phyloP scores from a whole-genome alignment of 2,113 vertebrate species.

The Talpa occidentalis region DNA sequence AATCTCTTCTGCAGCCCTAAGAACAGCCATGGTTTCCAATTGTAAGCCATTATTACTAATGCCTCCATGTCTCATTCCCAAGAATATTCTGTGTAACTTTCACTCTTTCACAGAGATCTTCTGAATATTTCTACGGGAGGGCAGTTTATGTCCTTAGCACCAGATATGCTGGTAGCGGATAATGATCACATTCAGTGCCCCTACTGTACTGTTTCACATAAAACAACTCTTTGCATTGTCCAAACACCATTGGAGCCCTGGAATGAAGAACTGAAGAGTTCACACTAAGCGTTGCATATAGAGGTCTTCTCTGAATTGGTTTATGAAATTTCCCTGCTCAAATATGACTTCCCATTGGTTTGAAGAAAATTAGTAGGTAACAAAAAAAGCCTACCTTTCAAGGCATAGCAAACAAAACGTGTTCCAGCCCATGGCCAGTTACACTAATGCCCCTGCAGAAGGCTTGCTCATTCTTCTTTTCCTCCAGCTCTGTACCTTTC shows the following conservation, averaged over 20 bases:
- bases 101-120: neutral
- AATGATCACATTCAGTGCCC: neutral
- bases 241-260: neutral
- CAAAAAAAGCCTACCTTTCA: neutral
- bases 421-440: neutral
- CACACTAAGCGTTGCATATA: neutral
- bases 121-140: neutral
- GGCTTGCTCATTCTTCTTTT: neutral
- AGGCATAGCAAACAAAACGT: neutral
- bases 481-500: neutral
- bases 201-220: neutral
- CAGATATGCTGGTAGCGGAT: neutral
- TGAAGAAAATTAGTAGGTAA: neutral
- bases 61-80: neutral
- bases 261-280: neutral
- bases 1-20: neutral
- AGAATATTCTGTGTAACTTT: neutral
- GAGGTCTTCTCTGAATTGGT: neutral
- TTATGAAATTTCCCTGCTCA: slow-evolving; percentile 17
- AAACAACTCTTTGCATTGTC: neutral
- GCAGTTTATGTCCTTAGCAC: neutral
- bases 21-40: neutral
- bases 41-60: neutral
- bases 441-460: neutral
- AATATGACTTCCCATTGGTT: neutral